Conservation (phyloP, 1,140 invertebrate genomes). For the Lepidurus arcticus region DNA sequence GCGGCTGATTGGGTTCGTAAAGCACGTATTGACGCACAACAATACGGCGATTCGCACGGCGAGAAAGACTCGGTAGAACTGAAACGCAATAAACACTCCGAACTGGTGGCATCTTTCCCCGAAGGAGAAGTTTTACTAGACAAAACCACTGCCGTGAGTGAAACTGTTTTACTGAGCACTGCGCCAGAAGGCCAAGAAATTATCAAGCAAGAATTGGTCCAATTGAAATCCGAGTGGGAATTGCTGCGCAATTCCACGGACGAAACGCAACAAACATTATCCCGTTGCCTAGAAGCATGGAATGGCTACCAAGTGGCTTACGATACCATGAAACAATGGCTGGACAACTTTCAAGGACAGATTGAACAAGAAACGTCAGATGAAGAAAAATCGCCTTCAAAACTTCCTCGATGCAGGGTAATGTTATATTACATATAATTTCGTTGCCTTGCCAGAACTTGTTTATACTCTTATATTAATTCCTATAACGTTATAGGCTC, state of each 20-base stretch:
- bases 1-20: slow-evolving; percentile 83
- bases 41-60: slow-evolving; percentile 74
- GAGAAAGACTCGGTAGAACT: slow-evolving; percentile 68
- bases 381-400: slow-evolving; percentile 55
- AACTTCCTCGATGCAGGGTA: slow-evolving; percentile 52
- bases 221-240: slow-evolving; percentile 80
- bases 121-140: slow-evolving; percentile 54
- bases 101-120: slow-evolving; percentile 59
- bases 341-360: slow-evolving; percentile 64
- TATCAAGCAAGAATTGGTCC: slow-evolving; percentile 75
- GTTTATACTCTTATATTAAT: slow-evolving; percentile 8
- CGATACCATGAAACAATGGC: slow-evolving; percentile 69
- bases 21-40: slow-evolving; percentile 73
- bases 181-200: slow-evolving; percentile 77
- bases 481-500: slow-evolving; percentile 43
- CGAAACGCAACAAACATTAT: slow-evolving; percentile 68
- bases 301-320: slow-evolving; percentile 72
- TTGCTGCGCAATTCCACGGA: slow-evolving; percentile 70
- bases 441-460: not conserved
- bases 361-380: slow-evolving; percentile 73
- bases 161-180: slow-evolving; percentile 71
- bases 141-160: slow-evolving; percentile 66
- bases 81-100: slow-evolving; percentile 63
- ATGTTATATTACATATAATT: slow-evolving; percentile 1
- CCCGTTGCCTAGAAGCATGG: slow-evolving; percentile 78